phyloP scores from a whole-genome alignment of 2,797 vertebrate species.

The Lophius americanus region DNA sequence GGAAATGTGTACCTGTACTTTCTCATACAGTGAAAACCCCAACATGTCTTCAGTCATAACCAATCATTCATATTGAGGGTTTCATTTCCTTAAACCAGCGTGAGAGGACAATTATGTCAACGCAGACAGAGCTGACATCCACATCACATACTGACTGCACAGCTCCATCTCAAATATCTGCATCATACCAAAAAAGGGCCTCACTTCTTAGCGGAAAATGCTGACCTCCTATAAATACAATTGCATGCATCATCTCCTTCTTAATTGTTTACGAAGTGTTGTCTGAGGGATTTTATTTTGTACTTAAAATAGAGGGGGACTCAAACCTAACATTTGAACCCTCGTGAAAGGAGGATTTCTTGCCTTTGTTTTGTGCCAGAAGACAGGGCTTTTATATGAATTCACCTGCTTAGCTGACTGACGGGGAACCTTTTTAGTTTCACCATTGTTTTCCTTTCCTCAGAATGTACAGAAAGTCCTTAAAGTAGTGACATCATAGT shows the following conservation, averaged over 20 bases:
- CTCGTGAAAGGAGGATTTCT: background rate
- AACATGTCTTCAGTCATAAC: background rate
- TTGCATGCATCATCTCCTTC: conserved; percentile 18
- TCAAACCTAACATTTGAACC: background rate
- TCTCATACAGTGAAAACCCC: background rate
- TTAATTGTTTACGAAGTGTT: conserved; percentile 27
- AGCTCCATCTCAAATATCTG: conserved; percentile 5
- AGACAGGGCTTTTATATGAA: no score
- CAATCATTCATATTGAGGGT: background rate
- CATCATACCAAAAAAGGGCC: background rate
- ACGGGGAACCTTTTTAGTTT: background rate
- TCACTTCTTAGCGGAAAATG: conserved; percentile 5
- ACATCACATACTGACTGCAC: background rate
- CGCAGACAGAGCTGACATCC: no score
- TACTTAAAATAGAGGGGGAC: conserved; percentile 12
- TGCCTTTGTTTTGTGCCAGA: no score
- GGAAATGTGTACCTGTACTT: background rate
- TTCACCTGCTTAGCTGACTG: no score
- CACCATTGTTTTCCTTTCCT: no score
- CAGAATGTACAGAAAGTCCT: background rate
- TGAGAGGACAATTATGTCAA: background rate
- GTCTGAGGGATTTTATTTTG: conserved; percentile 13
- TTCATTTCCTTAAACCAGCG: background rate
- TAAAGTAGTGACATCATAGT: background rate
- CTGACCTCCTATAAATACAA: background rate